Evolutionary conservation across 2,113 vertebrate species (phyloP).

Genomic region (Rhegmatorhina hoffmannsi): DNA sequence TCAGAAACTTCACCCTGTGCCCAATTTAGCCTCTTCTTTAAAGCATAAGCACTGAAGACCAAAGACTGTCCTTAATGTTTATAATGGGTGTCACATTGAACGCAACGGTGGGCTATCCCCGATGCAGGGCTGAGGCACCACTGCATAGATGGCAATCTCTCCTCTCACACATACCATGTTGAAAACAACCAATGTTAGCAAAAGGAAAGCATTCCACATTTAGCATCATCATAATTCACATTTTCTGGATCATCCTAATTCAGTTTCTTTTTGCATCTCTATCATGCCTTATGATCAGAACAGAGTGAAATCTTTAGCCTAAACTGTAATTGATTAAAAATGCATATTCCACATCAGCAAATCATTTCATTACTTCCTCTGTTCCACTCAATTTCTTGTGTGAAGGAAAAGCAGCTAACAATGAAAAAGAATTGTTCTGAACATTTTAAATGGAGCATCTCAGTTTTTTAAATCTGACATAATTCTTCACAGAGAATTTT

Average conservation of each 20-base stretch:
- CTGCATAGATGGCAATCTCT: neutral
- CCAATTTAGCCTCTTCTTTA: neutral
- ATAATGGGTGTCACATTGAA: neutral
- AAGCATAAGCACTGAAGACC: neutral
- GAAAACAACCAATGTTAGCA: neutral
- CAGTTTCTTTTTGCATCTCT: neutral
- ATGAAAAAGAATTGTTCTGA: neutral
- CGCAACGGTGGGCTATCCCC: neutral
- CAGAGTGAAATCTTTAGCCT: neutral
- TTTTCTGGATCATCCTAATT: neutral
- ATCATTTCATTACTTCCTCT: neutral
- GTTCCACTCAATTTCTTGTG: neutral
- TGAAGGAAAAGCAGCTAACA: neutral
- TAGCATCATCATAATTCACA: neutral
- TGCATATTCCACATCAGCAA: neutral
- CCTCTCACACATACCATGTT: neutral
- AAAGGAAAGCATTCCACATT: neutral
- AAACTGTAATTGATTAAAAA: constrained; percentile 1
- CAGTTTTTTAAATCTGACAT: neutral
- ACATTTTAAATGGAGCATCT: neutral
- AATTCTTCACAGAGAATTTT: neutral
- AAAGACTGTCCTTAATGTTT: neutral
- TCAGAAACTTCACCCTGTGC: neutral
- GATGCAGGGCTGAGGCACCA: neutral
- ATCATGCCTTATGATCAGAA: neutral